A percentile compares a stretch with the other conserved stretches of the same genome.
These are phyloP conservation scores for Rhagonycha fulva DNA, from an alignment of 2,888 invertebrate species.

Conservation along the genomic window DNA sequence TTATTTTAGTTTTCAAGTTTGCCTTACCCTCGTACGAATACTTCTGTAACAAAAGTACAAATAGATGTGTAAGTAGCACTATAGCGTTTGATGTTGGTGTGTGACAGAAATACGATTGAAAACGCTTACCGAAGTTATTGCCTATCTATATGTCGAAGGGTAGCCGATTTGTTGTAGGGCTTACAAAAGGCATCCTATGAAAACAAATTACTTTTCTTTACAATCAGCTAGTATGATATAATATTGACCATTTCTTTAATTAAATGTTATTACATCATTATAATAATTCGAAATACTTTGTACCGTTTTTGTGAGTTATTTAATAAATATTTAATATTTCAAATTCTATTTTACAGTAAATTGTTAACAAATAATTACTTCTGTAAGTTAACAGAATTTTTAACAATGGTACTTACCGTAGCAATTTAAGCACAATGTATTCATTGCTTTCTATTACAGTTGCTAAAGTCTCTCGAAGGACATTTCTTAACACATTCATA, in stretches of 20 bases:
- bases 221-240: background rate
- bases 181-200: background rate
- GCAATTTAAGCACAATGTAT: slow-evolving; percentile 22
- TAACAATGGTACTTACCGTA: slow-evolving; percentile 7
- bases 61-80: background rate
- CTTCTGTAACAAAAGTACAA: background rate
- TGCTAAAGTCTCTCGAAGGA: slow-evolving; percentile 20
- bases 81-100: background rate
- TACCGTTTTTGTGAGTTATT: background rate
- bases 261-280: background rate
- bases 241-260: background rate
- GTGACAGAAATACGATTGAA: background rate
- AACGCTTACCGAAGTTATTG: background rate
- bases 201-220: background rate
- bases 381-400: background rate
- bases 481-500: slow-evolving; percentile 44
- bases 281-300: background rate
- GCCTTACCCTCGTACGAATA: background rate
- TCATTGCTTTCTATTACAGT: slow-evolving; percentile 21
- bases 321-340: background rate
- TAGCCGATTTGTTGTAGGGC: background rate
- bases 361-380: background rate
- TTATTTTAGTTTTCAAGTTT: background rate
- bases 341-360: background rate
- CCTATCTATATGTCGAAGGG: background rate